These are phyloP conservation scores for Euspilapteryx auroguttella DNA, from an alignment of 2,888 invertebrate species.

Conservation along the genomic window DNA sequence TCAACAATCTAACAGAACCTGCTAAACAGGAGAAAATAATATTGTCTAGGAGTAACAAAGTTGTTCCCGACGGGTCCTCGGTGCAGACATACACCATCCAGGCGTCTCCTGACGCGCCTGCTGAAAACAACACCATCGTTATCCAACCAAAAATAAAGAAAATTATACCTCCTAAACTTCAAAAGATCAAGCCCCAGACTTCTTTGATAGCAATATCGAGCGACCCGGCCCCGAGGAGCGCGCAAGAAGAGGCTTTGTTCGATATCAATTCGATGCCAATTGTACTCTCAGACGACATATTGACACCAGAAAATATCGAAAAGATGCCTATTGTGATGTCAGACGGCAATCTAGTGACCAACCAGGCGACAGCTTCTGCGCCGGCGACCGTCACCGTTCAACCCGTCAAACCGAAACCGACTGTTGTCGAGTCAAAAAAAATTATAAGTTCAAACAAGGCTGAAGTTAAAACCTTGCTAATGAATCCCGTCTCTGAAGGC, in stretches of 20 bases:
- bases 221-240: constrained; percentile 16
- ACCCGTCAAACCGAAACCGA: constrained; percentile 23
- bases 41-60: constrained; percentile 29
- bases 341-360: constrained; percentile 37
- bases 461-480: constrained; percentile 37
- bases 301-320: constrained; percentile 69
- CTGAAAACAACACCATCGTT: constrained; percentile 34
- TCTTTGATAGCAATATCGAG: constrained; percentile 23
- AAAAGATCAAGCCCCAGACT: constrained; percentile 17
- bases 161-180: constrained; percentile 11
- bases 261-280: constrained; percentile 80
- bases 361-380: constrained; percentile 25
- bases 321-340: constrained; percentile 67
- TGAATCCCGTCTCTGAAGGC: constrained; percentile 30
- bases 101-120: constrained; percentile 25
- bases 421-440: constrained; percentile 28
- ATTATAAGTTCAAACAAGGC: constrained; percentile 21
- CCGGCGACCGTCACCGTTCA: constrained; percentile 7
- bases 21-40: constrained; percentile 42
- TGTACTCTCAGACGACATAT: constrained; percentile 69
- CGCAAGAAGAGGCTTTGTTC: constrained; percentile 53
- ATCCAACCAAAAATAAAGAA: constrained; percentile 42
- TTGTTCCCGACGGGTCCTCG: constrained; percentile 27
- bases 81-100: constrained; percentile 49
- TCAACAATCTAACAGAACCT: constrained; percentile 31